A percentile compares a stretch with the other conserved stretches of the same genome.
phyloP scores from a whole-genome alignment of 1,140 invertebrate genomes.

The Caenorhabditis latens region DNA sequence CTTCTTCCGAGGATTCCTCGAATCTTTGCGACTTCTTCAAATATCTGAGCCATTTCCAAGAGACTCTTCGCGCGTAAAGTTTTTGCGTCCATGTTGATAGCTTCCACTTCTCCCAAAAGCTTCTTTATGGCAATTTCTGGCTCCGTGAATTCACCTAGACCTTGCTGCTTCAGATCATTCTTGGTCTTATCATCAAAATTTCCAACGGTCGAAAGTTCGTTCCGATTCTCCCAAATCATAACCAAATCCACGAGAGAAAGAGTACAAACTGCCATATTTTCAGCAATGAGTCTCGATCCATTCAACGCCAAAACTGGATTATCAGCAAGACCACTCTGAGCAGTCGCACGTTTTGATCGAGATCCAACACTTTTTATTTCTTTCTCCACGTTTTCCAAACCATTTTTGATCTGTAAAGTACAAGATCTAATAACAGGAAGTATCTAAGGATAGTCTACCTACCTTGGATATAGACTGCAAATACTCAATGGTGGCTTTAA shows the following conservation, averaged over 20 bases:
- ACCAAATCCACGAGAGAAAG: not conserved
- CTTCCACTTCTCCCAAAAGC: not conserved
- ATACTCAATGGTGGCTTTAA: too few relatives aligned
- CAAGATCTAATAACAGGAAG: too few relatives aligned
- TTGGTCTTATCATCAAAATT: not conserved
- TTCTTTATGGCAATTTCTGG: not conserved
- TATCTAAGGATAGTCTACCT: too few relatives aligned
- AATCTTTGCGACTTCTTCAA: not conserved
- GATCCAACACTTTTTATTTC: not conserved
- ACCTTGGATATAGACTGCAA: too few relatives aligned
- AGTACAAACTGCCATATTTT: not conserved
- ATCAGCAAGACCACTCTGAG: not conserved
- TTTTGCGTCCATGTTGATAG: not conserved
- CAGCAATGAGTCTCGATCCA: not conserved
- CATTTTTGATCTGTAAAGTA: not conserved
- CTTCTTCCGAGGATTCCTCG: not conserved
- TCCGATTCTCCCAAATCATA: not conserved
- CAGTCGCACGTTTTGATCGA: not conserved
- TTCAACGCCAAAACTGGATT: not conserved
- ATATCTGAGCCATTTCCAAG: not conserved
- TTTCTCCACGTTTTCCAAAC: not conserved
- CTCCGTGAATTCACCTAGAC: not conserved
- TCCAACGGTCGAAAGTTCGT: not conserved
- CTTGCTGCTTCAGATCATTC: not conserved
- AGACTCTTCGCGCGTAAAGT: not conserved